Evolutionary conservation across 2,797 vertebrate species (phyloP), one percentile per base, ranked within the genome.

Genomic region (Melanotaenia pygmaea): DNA sequence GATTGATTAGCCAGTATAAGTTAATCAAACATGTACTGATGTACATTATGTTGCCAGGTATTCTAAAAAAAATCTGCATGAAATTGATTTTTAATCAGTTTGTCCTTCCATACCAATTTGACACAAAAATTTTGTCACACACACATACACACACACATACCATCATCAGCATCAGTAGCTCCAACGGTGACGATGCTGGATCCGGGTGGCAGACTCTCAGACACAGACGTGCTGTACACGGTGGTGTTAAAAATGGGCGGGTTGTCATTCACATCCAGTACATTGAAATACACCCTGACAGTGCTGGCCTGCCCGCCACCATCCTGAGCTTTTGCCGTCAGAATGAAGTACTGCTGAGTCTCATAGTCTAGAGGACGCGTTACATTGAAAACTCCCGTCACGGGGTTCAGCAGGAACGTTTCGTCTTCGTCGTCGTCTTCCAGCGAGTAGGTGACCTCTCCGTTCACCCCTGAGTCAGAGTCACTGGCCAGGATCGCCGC

Each of bases 351-450:
- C 77, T 95, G 96, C 84, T 98, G 97, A 0, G 76, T 63, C 90
- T 99, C 98, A 0, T 96, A 98, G 93, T 99, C 97, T 86, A 99
- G 86, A 0, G 73, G 51, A 0, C 94, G 95, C 0, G 98, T 99
- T 85, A 99, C 94, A 47, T 99, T 99, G 90, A 99, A 99, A 40
- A 99, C 97, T 0, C 98, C 98, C 0, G 98, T 99, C 57, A 99
- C 90, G 0, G 97, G 96, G 84, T 99, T 98, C 10, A 99, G 89
- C 76, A 97, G 96, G 92, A 99, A 99, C 11, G 95, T 91, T 45
- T 94, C 94, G 24, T 99, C 97, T 56, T 96, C 96, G 4, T 97
- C 96, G 7, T 99, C 97, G 50, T 99, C 97, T 87, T 99, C 97
- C 32, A 99, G 94, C 0, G 88, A 93, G 78, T 99, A 99, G 0